Percentiles rank a stretch among this genome's conserved stretches.
phyloP scores from a whole-genome alignment of 2,888 invertebrate genomes.

The Erynnis tages region DNA sequence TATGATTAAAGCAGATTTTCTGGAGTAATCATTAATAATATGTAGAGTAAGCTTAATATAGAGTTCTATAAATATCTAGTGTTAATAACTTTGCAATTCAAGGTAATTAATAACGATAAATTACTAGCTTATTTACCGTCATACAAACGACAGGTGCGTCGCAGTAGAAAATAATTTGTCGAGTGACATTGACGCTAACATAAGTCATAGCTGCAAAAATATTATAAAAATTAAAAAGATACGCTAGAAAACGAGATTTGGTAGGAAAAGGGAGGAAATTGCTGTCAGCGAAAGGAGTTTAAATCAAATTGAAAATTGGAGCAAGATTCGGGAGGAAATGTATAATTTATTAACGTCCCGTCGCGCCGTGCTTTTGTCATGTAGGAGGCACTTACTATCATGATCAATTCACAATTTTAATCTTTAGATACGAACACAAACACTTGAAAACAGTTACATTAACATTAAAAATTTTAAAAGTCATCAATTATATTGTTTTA shows the following conservation, averaged over 20 bases:
- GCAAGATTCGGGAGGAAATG: slow-evolving; percentile 75
- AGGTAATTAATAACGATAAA: slow-evolving; percentile 1
- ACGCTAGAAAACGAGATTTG: slow-evolving; percentile 50
- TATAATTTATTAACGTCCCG: slow-evolving; percentile 69
- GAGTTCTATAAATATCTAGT: too few relatives aligned
- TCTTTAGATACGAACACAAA: background rate
- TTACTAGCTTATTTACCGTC: background rate
- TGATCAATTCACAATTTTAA: slow-evolving; percentile 30
- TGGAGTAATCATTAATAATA: too few relatives aligned
- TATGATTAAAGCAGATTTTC: too few relatives aligned
- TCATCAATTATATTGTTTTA: too few relatives aligned
- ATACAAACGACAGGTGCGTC: slow-evolving; percentile 13
- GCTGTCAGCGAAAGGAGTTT: slow-evolving; percentile 67
- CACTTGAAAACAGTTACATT: too few relatives aligned
- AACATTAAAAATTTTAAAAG: too few relatives aligned
- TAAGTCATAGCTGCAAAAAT: slow-evolving; percentile 40
- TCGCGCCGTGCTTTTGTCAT: slow-evolving; percentile 52
- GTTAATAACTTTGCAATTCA: slow-evolving; percentile 17
- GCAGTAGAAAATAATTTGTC: slow-evolving; percentile 49
- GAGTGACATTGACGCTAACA: slow-evolving; percentile 42
- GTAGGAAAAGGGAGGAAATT: slow-evolving; percentile 68
- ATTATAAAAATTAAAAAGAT: slow-evolving; percentile 50
- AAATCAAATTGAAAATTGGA: slow-evolving; percentile 79
- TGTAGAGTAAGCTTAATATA: too few relatives aligned
- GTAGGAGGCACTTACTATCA: slow-evolving; percentile 46